Conservation (phyloP, 2,888 invertebrate species). For the Orthonychiurus folsomi region DNA sequence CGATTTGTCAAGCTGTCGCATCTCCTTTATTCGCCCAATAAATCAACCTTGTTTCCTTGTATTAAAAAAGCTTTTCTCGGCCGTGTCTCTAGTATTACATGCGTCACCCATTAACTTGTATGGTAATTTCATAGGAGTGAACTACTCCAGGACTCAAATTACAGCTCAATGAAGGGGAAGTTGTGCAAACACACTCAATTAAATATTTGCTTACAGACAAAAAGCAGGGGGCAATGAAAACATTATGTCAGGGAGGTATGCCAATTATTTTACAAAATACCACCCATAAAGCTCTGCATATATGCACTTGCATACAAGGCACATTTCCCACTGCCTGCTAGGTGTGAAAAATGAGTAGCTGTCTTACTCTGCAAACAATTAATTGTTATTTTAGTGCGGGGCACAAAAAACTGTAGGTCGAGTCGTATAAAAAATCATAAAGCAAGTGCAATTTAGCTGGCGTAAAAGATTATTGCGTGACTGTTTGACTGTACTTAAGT, state of each 20-base stretch:
- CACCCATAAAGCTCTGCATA: neutral
- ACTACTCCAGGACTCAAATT: neutral
- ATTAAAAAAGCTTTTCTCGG: no score
- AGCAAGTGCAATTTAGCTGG: conserved; percentile 10
- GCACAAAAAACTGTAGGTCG: neutral
- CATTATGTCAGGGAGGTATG: neutral
- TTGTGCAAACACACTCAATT: neutral
- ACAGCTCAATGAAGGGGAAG: neutral
- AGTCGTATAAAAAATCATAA: neutral
- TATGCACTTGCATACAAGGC: no score
- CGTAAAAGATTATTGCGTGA: conserved; percentile 20
- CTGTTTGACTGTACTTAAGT: neutral
- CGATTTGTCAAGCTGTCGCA: no score
- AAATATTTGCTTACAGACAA: neutral
- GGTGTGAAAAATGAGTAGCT: neutral
- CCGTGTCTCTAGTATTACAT: no score
- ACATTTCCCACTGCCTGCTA: no score
- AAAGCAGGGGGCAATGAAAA: neutral
- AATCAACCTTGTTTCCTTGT: no score
- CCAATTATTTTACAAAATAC: neutral
- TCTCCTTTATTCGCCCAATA: neutral
- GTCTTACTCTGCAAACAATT: neutral
- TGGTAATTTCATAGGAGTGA: neutral
- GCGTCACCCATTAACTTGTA: no score
- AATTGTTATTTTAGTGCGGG: neutral